phyloP scores from a whole-genome alignment of 2,113 vertebrate species.

The Cololabis saira region DNA sequence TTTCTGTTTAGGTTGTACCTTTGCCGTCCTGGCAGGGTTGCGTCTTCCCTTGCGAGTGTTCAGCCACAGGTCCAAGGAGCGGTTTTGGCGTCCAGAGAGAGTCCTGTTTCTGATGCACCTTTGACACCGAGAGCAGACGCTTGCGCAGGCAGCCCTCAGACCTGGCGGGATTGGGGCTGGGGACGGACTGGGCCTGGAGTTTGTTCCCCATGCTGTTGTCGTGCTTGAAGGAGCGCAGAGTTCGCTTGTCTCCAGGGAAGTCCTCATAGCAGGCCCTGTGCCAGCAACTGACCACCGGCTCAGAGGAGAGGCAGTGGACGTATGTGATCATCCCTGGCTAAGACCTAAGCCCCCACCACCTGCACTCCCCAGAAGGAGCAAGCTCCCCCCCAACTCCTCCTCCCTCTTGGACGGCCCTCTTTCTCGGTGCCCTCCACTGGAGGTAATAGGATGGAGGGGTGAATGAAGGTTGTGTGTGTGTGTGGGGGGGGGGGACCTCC shows the following conservation, averaged over 20 bases:
- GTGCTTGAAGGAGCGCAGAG: slow-evolving; percentile 71
- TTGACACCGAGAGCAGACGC: slow-evolving; percentile 79
- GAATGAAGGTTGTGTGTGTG: slow-evolving; percentile 29
- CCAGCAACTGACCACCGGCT: slow-evolving; percentile 84
- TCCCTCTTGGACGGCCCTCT: slow-evolving; percentile 49
- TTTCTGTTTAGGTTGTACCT: slow-evolving; percentile 51
- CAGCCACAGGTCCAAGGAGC: slow-evolving; percentile 54
- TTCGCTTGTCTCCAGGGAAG: slow-evolving; percentile 69
- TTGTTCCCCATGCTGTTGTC: slow-evolving; percentile 83
- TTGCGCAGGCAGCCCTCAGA: slow-evolving; percentile 75
- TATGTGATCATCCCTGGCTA: slow-evolving; percentile 84
- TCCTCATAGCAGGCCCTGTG: slow-evolving; percentile 83
- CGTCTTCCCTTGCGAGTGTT: slow-evolving; percentile 40
- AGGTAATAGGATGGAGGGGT: slow-evolving; percentile 67
- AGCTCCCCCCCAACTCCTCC: slow-evolving; percentile 50
- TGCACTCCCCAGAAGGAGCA: slow-evolving; percentile 48
- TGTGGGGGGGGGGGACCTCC: slow-evolving; percentile 45
- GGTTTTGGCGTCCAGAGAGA: slow-evolving; percentile 88
- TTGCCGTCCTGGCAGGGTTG: slow-evolving; percentile 61
- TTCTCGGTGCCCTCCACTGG: slow-evolving; percentile 54
- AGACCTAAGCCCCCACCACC: slow-evolving; percentile 52
- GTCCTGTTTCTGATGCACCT: slow-evolving; percentile 80
- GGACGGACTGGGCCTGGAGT: slow-evolving; percentile 66
- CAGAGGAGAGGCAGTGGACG: slow-evolving; percentile 82
- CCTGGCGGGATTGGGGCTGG: slow-evolving; percentile 37